A percentile compares a stretch with the other conserved stretches of the same genome.
These are phyloP conservation scores for Canis aureus DNA, from an alignment of 2,113 vertebrate genomes.

Conservation along the genomic window DNA sequence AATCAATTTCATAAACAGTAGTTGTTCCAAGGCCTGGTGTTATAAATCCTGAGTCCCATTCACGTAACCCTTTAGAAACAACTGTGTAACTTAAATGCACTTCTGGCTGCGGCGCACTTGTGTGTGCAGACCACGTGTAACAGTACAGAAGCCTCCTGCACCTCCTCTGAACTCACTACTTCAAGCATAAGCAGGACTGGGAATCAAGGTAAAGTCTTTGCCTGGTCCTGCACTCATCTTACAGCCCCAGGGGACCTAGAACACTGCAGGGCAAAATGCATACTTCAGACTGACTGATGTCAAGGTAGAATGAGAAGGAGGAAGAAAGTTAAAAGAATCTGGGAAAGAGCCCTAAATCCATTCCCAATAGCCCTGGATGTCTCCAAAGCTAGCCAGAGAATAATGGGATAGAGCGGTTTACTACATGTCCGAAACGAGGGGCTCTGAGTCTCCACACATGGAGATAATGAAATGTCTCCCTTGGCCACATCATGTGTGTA, in stretches of 20 bases:
- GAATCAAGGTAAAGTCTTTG: not conserved
- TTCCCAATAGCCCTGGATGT: not conserved
- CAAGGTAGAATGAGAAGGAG: not conserved
- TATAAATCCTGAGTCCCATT: slow-evolving; percentile 9
- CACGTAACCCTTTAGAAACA: slow-evolving; percentile 12
- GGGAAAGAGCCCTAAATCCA: not conserved
- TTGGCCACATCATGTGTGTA: not conserved
- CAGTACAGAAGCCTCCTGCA: not conserved
- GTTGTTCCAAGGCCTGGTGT: not conserved
- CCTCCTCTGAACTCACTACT: not conserved
- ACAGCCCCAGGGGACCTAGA: not conserved
- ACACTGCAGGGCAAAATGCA: not conserved
- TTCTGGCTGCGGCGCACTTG: not conserved
- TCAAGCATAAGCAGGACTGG: not conserved
- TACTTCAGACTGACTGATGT: not conserved
- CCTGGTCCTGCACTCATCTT: not conserved
- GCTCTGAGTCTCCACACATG: not conserved
- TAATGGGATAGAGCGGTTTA: not conserved
- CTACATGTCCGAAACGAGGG: not conserved
- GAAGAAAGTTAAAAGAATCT: not conserved
- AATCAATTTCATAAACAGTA: slow-evolving; percentile 58
- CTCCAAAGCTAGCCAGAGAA: not conserved
- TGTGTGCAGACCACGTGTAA: not conserved
- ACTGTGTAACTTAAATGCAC: not conserved
- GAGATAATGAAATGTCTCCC: not conserved